Evolutionary conservation across 2,797 vertebrate species (phyloP).

Genomic region (Tamandua tetradactyla): DNA sequence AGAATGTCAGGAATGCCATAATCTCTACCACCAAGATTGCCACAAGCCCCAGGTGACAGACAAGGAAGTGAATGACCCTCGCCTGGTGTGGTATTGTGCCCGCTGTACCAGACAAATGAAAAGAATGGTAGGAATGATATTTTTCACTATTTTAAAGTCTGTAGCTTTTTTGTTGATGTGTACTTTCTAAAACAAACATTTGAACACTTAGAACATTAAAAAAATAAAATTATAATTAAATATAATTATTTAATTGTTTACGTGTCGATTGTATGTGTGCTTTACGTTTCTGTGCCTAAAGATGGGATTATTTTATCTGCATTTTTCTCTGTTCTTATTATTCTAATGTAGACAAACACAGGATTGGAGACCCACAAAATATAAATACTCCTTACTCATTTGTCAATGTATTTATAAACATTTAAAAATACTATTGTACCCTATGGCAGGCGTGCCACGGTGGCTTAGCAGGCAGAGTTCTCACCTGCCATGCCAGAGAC

Average conservation of each 20-base stretch:
- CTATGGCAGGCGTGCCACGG: no score
- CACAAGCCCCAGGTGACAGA: slow-evolving; percentile 99
- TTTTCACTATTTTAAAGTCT: slow-evolving; percentile 62
- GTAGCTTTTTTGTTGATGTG: background rate
- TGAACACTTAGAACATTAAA: background rate
- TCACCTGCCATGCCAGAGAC: no score
- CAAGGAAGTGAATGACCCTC: slow-evolving; percentile 98
- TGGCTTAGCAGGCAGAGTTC: no score
- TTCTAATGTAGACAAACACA: slow-evolving; percentile 5
- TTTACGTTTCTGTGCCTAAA: background rate
- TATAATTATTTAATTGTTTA: background rate
- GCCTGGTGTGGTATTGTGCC: slow-evolving; percentile 98
- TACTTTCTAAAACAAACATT: slow-evolving; percentile 22
- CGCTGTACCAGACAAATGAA: slow-evolving; percentile 99
- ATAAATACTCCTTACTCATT: background rate
- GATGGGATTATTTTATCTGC: background rate
- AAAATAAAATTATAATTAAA: background rate
- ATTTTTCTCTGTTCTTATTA: background rate
- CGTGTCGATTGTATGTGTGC: background rate
- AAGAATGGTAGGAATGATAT: slow-evolving; percentile 91
- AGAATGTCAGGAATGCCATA: slow-evolving; percentile 99
- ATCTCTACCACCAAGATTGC: slow-evolving; percentile 99
- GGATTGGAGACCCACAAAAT: background rate
- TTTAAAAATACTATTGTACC: background rate
- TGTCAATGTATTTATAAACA: background rate